phyloP scores from a whole-genome alignment of 2,888 invertebrate species.

The Protophormia terraenovae region DNA sequence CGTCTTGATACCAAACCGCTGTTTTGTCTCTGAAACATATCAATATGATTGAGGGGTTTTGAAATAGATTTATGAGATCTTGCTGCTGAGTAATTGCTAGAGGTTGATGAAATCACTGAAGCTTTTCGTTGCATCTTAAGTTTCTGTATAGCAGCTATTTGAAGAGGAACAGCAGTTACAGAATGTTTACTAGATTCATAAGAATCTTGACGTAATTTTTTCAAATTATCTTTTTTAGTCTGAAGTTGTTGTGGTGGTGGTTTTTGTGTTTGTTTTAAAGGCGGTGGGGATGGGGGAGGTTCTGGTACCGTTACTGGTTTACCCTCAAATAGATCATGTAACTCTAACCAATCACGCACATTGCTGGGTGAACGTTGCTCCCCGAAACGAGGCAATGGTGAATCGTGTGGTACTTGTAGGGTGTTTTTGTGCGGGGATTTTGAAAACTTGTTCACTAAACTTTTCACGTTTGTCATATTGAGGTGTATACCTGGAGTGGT shows the following conservation, averaged over 20 bases:
- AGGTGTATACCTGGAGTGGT: conserved; percentile 75
- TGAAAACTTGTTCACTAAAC: conserved; percentile 63
- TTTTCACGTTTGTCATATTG: conserved; percentile 61
- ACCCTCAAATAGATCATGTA: conserved; percentile 77
- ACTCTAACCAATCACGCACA: conserved; percentile 80
- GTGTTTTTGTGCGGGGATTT: conserved; percentile 58
- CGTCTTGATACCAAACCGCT: conserved; percentile 78
- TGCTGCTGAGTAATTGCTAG: conserved; percentile 74
- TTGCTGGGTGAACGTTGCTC: conserved; percentile 80
- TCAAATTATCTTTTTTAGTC: conserved; percentile 8
- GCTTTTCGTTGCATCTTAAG: conserved; percentile 69
- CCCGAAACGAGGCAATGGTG: conserved; percentile 77
- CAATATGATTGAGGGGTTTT: conserved; percentile 74
- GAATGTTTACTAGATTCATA: conserved; percentile 74
- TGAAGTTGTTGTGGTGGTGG: conserved; percentile 48
- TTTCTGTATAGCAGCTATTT: conserved; percentile 59
- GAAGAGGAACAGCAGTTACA: conserved; percentile 57
- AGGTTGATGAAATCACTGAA: conserved; percentile 73
- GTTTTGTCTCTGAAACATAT: conserved; percentile 76
- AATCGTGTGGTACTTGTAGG: conserved; percentile 58
- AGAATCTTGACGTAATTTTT: conserved; percentile 72
- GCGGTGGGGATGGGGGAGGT: conserved; percentile 18
- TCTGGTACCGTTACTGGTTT: conserved; percentile 31
- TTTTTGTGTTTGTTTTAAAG: conserved; percentile 31
- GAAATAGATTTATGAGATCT: conserved; percentile 67